Conservation (phyloP, 2,888 invertebrate species). For the Troides helena region DNA sequence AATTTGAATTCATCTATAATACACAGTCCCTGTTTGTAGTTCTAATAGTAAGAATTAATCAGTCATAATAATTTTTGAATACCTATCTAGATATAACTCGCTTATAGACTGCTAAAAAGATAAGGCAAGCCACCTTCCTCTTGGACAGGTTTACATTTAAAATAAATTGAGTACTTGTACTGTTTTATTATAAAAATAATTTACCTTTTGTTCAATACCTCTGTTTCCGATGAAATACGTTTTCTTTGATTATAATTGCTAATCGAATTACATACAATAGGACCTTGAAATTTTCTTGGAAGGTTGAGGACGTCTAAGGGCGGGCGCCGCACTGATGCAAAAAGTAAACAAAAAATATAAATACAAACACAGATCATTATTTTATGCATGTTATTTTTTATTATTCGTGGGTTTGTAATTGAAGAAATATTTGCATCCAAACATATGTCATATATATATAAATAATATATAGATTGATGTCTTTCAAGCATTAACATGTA, state of each 20-base stretch:
- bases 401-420: no score
- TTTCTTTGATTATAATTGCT: constrained; percentile 22
- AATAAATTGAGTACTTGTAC: no score
- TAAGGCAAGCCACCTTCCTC: not conserved
- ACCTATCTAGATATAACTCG: not conserved
- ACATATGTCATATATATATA: no score
- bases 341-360: constrained; percentile 10
- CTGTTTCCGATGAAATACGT: constrained; percentile 4
- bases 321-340: constrained; percentile 14
- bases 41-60: not conserved
- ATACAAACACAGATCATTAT: not conserved
- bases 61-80: not conserved
- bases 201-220: not conserved
- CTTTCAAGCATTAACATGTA: no score
- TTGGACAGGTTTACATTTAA: no score
- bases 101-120: not conserved
- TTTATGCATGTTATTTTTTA: no score
- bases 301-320: constrained; percentile 28
- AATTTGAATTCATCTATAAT: no score
- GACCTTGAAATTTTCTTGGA: constrained; percentile 22
- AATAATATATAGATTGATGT: no score
- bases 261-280: constrained; percentile 8
- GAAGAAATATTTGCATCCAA: no score
- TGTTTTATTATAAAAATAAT: not conserved
- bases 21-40: no score